phyloP scores from a whole-genome alignment of 2,888 invertebrate species.

The Rhamphomyia laevipes region DNA sequence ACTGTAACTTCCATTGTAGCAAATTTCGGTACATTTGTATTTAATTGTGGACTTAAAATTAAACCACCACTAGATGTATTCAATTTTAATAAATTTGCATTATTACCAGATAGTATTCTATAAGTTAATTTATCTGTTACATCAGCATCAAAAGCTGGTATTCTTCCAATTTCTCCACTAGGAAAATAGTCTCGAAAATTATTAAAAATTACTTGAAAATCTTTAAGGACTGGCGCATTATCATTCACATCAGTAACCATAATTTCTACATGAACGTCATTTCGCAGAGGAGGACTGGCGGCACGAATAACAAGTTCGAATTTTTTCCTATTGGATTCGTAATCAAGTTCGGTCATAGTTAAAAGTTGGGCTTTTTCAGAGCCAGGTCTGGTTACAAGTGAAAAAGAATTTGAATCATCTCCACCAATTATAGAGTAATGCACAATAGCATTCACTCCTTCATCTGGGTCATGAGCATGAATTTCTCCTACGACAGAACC shows the following conservation, averaged over 20 bases:
- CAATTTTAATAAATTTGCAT: conserved; percentile 75
- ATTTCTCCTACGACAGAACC: conserved; percentile 89
- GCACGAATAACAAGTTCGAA: conserved; percentile 84
- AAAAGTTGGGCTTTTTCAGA: conserved; percentile 77
- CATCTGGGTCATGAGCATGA: conserved; percentile 83
- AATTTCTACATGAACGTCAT: conserved; percentile 79
- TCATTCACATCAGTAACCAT: conserved; percentile 90
- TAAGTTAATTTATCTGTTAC: conserved; percentile 75
- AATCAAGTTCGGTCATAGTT: conserved; percentile 86
- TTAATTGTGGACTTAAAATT: conserved; percentile 79
- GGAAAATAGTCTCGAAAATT: conserved; percentile 92
- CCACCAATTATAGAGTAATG: conserved; percentile 92
- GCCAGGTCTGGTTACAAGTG: conserved; percentile 66
- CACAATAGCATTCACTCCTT: conserved; percentile 80
- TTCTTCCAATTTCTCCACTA: conserved; percentile 76
- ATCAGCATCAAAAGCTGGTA: conserved; percentile 92
- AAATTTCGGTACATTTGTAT: conserved; percentile 88
- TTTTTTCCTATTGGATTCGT: conserved; percentile 84
- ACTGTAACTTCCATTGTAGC: conserved; percentile 92
- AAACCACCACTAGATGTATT: conserved; percentile 76
- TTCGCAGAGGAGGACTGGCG: conserved; percentile 77
- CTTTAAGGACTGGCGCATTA: conserved; percentile 81
- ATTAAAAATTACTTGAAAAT: conserved; percentile 90
- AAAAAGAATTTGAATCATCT: conserved; percentile 78
- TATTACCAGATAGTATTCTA: conserved; percentile 80